Conservation (phyloP, 2,888 invertebrate species). For the Pseudolycoriella hygida region DNA sequence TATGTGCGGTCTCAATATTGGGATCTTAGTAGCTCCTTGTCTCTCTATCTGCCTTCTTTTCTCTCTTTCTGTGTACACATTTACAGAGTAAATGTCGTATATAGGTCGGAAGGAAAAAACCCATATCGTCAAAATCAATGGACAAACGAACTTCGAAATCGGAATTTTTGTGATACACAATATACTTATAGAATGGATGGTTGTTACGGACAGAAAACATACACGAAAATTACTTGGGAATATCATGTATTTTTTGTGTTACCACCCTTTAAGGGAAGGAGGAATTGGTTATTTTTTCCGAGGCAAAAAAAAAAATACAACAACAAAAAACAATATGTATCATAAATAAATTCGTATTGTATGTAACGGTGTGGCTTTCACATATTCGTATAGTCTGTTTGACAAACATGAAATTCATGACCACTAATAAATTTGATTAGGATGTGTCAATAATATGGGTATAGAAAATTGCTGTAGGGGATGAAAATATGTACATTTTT, state of each 20-base stretch:
- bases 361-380: not conserved
- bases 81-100: too few species aligned
- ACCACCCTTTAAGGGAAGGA: not conserved
- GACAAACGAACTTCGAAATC: too few species aligned
- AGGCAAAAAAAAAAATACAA: not conserved
- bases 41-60: too few species aligned
- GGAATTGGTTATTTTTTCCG: not conserved
- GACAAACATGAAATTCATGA: slow-evolving; percentile 8
- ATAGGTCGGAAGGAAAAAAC: too few species aligned
- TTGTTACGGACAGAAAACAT: not conserved
- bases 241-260: not conserved
- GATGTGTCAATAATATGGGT: slow-evolving; percentile 9
- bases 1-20: too few species aligned
- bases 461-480: not conserved
- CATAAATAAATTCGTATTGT: not conserved
- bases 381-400: not conserved
- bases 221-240: not conserved
- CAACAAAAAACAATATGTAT: slow-evolving; percentile 1
- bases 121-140: too few species aligned
- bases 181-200: not conserved
- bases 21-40: too few species aligned
- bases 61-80: too few species aligned
- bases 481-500: not conserved
- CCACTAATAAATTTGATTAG: slow-evolving; percentile 11
- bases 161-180: too few species aligned